Conservation (phyloP, 2,888 invertebrate genomes). For the Tetropium fuscum region DNA sequence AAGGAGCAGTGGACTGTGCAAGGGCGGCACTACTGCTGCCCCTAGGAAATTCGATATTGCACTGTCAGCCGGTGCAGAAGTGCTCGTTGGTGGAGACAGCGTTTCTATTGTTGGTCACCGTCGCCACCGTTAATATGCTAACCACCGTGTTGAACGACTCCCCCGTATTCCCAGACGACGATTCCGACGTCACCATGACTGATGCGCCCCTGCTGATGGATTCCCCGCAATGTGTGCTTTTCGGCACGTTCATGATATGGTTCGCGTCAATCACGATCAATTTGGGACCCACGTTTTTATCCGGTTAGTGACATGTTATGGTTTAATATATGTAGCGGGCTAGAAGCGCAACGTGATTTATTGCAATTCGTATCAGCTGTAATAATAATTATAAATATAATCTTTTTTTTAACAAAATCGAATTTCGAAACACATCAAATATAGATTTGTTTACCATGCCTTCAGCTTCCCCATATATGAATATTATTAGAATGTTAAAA, state of each 20-base stretch:
- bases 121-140: constrained; percentile 91
- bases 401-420: too few relatives aligned
- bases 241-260: constrained; percentile 95
- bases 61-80: constrained; percentile 86
- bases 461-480: too few relatives aligned
- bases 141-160: constrained; percentile 89
- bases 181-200: constrained; percentile 74
- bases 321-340: too few relatives aligned
- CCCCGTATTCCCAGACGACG: constrained; percentile 86
- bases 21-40: constrained; percentile 84
- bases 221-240: constrained; percentile 89
- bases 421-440: too few relatives aligned
- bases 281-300: constrained; percentile 88
- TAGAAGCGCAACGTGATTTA: too few relatives aligned
- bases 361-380: too few relatives aligned
- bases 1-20: constrained; percentile 86
- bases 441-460: too few relatives aligned
- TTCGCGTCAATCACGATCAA: constrained; percentile 92
- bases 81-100: constrained; percentile 91
- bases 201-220: constrained; percentile 77
- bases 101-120: constrained; percentile 88
- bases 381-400: too few relatives aligned
- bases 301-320: constrained; percentile 67
- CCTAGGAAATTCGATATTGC: constrained; percentile 82
- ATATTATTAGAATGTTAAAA: too few relatives aligned